These are phyloP conservation scores for Haplochromis burtoni DNA, from an alignment of 2,113 vertebrate species.

Conservation along the genomic window DNA sequence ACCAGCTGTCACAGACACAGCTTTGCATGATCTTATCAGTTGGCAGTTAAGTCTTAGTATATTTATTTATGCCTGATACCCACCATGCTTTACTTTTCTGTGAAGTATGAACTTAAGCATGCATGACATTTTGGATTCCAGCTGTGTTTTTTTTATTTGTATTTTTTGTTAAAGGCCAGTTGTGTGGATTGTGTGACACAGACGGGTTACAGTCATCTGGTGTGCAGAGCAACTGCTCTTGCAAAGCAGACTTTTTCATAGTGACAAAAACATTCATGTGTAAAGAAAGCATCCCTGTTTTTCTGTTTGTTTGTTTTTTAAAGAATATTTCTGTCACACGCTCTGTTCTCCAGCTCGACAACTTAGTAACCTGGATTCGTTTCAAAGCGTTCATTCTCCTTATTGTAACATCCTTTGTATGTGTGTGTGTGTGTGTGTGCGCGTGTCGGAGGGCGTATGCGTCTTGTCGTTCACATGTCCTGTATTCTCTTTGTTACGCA, in stretches of 20 bases:
- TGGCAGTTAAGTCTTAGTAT: background rate
- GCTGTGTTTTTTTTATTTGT: background rate
- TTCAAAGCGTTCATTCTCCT: background rate
- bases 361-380: background rate
- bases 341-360: background rate
- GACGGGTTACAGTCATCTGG: background rate
- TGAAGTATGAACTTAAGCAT: background rate
- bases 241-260: background rate
- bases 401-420: background rate
- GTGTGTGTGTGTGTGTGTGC: background rate
- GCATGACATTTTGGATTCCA: background rate
- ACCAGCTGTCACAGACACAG: background rate
- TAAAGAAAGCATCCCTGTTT: background rate
- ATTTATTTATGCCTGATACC: background rate
- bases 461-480: conserved; percentile 74
- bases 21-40: conserved; percentile 14
- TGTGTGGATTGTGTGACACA: conserved; percentile 1
- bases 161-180: background rate
- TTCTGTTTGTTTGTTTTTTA: background rate
- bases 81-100: conserved; percentile 3
- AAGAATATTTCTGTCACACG: background rate
- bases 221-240: background rate
- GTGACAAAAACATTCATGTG: background rate
- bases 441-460: conserved; percentile 16
- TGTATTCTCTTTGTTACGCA: conserved; percentile 92